Conservation (phyloP, 2,888 invertebrate genomes). For the Cyclophora punctaria region DNA sequence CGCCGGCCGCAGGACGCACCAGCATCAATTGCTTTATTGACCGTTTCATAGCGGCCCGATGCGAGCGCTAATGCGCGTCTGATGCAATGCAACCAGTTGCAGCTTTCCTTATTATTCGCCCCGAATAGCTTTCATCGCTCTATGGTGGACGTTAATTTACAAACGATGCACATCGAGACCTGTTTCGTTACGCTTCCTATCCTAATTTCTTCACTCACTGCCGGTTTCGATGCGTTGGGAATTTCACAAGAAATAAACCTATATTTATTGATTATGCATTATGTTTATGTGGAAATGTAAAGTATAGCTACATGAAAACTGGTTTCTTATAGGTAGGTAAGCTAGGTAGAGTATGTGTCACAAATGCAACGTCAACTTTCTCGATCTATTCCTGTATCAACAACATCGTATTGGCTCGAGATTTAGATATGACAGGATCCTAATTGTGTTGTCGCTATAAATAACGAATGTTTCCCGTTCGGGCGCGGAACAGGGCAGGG, state of each 20-base stretch:
- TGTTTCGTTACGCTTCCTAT: conserved; percentile 10
- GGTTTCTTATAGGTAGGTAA: neutral
- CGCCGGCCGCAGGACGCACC: conserved; percentile 12
- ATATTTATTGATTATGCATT: too few species aligned
- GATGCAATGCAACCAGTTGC: conserved; percentile 9
- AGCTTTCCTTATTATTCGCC: conserved; percentile 17
- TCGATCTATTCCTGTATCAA: conserved; percentile 9
- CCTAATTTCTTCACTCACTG: conserved; percentile 8
- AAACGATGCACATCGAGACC: conserved; percentile 7
- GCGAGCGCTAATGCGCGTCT: neutral
- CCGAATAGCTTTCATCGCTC: conserved; percentile 12
- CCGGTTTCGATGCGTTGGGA: neutral
- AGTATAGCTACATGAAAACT: neutral
- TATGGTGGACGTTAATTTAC: conserved; percentile 2
- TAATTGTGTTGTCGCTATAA: conserved; percentile 21
- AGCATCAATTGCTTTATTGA: conserved; percentile 14
- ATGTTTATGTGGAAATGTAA: neutral
- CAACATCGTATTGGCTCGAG: conserved; percentile 9
- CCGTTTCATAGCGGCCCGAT: conserved; percentile 4
- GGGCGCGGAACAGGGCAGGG: conserved; percentile 10
- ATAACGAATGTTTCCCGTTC: conserved; percentile 12
- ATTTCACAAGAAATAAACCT: conserved; percentile 7
- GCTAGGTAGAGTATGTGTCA: neutral
- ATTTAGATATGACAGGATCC: conserved; percentile 13
- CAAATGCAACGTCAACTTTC: conserved; percentile 1